Percentiles rank a stretch among this genome's conserved stretches.
Evolutionary conservation across 2,888 invertebrate genomes (phyloP).

Genomic region (Brachypterus glaber): DNA sequence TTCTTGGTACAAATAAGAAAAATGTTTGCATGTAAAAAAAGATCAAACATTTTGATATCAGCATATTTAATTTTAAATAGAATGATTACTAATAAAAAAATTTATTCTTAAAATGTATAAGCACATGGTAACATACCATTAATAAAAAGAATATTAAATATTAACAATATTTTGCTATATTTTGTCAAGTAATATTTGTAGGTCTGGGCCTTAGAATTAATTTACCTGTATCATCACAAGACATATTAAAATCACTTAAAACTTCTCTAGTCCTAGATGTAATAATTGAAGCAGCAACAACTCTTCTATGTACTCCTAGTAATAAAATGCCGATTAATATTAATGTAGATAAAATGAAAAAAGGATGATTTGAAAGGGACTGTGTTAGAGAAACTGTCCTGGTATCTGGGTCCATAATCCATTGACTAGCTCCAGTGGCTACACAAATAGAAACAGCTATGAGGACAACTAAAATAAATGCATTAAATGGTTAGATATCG

Average conservation of each 20-base stretch:
- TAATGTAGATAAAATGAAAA: slow-evolving; percentile 83
- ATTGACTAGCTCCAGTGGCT: slow-evolving; percentile 90
- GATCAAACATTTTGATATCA: too few relatives aligned
- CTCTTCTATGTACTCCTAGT: slow-evolving; percentile 89
- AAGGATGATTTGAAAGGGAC: slow-evolving; percentile 87
- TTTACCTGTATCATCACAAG: slow-evolving; percentile 94
- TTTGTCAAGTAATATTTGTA: slow-evolving; percentile 39
- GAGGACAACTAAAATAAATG: slow-evolving; percentile 60
- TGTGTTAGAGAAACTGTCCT: slow-evolving; percentile 85
- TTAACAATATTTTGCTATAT: too few relatives aligned
- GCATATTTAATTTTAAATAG: too few relatives aligned
- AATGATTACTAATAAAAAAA: too few relatives aligned
- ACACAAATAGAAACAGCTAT: slow-evolving; percentile 81
- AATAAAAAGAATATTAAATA: too few relatives aligned
- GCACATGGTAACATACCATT: too few relatives aligned
- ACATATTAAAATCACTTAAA: slow-evolving; percentile 94
- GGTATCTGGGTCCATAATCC: slow-evolving; percentile 90
- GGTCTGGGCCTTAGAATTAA: slow-evolving; percentile 87
- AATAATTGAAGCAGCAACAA: slow-evolving; percentile 93
- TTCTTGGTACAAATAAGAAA: too few relatives aligned
- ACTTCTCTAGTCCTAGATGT: slow-evolving; percentile 85
- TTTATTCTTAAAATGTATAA: too few relatives aligned
- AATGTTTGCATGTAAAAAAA: too few relatives aligned
- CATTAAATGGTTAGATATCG: background rate
- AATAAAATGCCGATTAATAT: slow-evolving; percentile 77